These are phyloP conservation scores for Orgyia antiqua DNA, from an alignment of 2,888 invertebrate genomes.

Conservation along the genomic window DNA sequence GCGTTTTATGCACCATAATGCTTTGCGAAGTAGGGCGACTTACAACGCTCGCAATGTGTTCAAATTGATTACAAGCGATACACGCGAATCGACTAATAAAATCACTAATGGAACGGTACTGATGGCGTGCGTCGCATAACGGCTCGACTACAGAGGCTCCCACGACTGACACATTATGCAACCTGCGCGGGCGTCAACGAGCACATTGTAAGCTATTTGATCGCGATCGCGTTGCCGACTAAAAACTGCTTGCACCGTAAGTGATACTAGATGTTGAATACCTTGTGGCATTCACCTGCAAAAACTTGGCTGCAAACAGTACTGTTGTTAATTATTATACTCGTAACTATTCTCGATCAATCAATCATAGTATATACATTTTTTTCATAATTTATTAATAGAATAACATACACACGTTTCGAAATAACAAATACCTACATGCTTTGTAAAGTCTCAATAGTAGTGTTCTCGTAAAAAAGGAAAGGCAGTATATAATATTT, in stretches of 20 bases:
- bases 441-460: no score
- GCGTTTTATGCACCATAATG: slow-evolving; percentile 55
- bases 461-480: no score
- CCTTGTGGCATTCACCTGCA: slow-evolving; percentile 23
- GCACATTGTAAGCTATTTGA: slow-evolving; percentile 49
- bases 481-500: no score
- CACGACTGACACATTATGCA: slow-evolving; percentile 72
- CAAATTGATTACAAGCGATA: slow-evolving; percentile 70
- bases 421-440: no score
- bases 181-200: slow-evolving; percentile 48
- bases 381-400: no score
- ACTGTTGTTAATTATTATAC: no score
- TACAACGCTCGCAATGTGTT: slow-evolving; percentile 41
- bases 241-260: slow-evolving; percentile 55
- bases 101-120: slow-evolving; percentile 74
- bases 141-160: slow-evolving; percentile 56
- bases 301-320: background rate
- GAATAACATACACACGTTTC: no score
- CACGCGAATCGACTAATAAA: slow-evolving; percentile 74
- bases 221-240: slow-evolving; percentile 50
- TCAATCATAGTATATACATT: no score
- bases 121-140: slow-evolving; percentile 72
- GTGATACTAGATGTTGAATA: slow-evolving; percentile 33
- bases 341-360: no score
- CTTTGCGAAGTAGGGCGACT: slow-evolving; percentile 56